phyloP scores from a whole-genome alignment of 2,797 vertebrate genomes.

The Rhadinocentrus ornatus region DNA sequence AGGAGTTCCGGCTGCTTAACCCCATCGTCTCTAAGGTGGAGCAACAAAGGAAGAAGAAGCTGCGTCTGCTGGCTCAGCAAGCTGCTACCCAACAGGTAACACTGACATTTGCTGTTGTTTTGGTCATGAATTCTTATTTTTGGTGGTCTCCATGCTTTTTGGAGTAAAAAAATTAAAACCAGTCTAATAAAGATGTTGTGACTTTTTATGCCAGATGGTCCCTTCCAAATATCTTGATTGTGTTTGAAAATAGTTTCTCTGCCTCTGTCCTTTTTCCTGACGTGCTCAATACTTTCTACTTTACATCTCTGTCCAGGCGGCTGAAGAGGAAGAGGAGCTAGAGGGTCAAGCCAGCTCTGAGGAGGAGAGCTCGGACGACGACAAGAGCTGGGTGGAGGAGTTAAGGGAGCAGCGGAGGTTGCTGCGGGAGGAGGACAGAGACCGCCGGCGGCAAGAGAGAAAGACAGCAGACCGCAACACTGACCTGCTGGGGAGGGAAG shows the following conservation, averaged over 20 bases:
- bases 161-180: not conserved
- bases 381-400: conserved; percentile 97
- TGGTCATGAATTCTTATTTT: too few relatives aligned
- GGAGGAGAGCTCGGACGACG: conserved; percentile 96
- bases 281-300: too few relatives aligned
- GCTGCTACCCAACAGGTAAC: conserved; percentile 81
- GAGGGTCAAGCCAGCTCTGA: conserved; percentile 94
- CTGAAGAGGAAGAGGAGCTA: conserved; percentile 86
- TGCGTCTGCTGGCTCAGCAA: conserved; percentile 84
- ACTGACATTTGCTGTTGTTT: not conserved
- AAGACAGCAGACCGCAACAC: conserved; percentile 87
- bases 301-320: conserved; percentile 49
- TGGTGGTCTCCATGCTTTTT: not conserved
- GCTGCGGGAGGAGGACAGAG: conserved; percentile 86
- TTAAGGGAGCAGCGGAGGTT: conserved; percentile 93
- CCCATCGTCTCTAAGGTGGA: conserved; percentile 96
- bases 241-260: too few relatives aligned
- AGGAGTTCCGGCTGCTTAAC: conserved; percentile 96
- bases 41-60: conserved; percentile 92
- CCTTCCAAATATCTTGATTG: too few relatives aligned
- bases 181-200: too few relatives aligned
- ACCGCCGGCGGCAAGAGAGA: conserved; percentile 82
- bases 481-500: conserved; percentile 75
- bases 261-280: too few relatives aligned
- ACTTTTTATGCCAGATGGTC: too few relatives aligned